A percentile compares a stretch with the other conserved stretches of the same genome.
These are phyloP conservation scores for Mythimna vitellina DNA, from an alignment of 2,888 invertebrate genomes.

Conservation along the genomic window DNA sequence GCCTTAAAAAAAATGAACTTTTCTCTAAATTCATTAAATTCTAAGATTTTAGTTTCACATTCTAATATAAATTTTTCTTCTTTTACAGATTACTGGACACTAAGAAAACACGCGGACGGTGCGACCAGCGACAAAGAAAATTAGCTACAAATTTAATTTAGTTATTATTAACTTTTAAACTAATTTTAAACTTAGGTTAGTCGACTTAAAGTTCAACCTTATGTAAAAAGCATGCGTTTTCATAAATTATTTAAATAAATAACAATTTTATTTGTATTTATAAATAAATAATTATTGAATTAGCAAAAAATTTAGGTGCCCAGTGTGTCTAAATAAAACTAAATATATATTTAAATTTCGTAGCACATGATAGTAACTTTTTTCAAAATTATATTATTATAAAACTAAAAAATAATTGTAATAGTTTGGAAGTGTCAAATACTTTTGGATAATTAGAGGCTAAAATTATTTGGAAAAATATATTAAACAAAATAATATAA, in stretches of 20 bases:
- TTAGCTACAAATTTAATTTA: slow-evolving; percentile 65
- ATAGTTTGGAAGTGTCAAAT: slow-evolving; percentile 47
- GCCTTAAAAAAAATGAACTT: neutral
- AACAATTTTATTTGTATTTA: slow-evolving; percentile 70
- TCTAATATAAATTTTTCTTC: slow-evolving; percentile 63
- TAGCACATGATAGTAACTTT: neutral
- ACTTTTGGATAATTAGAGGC: slow-evolving; percentile 65
- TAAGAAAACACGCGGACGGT: slow-evolving; percentile 85
- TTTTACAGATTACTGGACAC: slow-evolving; percentile 90
- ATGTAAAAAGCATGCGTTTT: slow-evolving; percentile 62
- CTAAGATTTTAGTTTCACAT: neutral
- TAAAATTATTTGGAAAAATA: slow-evolving; percentile 58
- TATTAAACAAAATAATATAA: slow-evolving; percentile 41
- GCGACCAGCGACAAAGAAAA: slow-evolving; percentile 88
- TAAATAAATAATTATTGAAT: slow-evolving; percentile 50
- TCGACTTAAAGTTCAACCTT: slow-evolving; percentile 58
- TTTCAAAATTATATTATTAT: slow-evolving; percentile 11
- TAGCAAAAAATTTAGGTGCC: slow-evolving; percentile 49
- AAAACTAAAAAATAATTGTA: slow-evolving; percentile 5
- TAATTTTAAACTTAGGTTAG: slow-evolving; percentile 46
- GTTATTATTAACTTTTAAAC: slow-evolving; percentile 32
- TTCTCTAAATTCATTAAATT: neutral
- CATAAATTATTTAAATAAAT: slow-evolving; percentile 64
- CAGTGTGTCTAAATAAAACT: slow-evolving; percentile 55
- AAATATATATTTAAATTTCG: slow-evolving; percentile 4